phyloP scores from a whole-genome alignment of 2,888 invertebrate genomes.

The Ernsta delagoae region DNA sequence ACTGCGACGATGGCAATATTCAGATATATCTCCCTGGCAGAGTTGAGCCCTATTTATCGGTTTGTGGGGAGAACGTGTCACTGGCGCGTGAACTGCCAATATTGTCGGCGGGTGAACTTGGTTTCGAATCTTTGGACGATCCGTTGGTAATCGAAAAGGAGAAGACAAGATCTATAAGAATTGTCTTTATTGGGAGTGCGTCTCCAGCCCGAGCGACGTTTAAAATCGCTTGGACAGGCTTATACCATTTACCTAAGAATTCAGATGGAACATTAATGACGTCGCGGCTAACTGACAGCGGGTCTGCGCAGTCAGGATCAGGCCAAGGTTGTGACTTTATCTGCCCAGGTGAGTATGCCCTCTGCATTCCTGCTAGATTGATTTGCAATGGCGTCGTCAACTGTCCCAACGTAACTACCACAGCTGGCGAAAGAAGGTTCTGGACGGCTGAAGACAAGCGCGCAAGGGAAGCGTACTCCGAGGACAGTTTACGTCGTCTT shows the following conservation, averaged over 20 bases:
- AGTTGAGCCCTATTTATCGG: conserved; percentile 90
- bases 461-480: conserved; percentile 83
- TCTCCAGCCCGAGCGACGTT: conserved; percentile 94
- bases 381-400: conserved; percentile 95
- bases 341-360: conserved; percentile 93
- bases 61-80: conserved; percentile 95
- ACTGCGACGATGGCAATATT: conserved; percentile 93
- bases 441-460: conserved; percentile 79
- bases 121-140: conserved; percentile 84
- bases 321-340: conserved; percentile 91
- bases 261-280: conserved; percentile 92
- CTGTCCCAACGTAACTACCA: conserved; percentile 89
- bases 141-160: conserved; percentile 84
- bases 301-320: conserved; percentile 62
- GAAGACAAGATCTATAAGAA: conserved; percentile 87
- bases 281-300: conserved; percentile 89
- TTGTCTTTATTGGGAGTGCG: conserved; percentile 90
- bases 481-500: conserved; percentile 85
- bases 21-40: conserved; percentile 91
- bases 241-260: conserved; percentile 93
- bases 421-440: conserved; percentile 73
- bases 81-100: conserved; percentile 92
- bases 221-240: conserved; percentile 95
- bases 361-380: conserved; percentile 93
- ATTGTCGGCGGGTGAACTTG: conserved; percentile 91